phyloP scores from a whole-genome alignment of 2,113 vertebrate genomes.

The Anhinga rufa region DNA sequence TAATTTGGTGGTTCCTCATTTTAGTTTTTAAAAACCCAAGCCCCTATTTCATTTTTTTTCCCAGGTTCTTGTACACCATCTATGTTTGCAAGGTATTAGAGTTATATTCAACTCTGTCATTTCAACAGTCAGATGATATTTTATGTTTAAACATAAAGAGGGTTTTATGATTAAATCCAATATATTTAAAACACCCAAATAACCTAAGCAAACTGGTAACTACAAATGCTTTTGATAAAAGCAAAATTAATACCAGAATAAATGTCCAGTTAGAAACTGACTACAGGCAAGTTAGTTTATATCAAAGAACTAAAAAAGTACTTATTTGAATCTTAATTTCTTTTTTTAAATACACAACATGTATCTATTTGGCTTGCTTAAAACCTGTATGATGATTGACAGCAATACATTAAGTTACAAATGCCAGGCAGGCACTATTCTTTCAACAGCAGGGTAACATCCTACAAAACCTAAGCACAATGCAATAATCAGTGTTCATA shows the following conservation, averaged over 20 bases:
- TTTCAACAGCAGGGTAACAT: neutral
- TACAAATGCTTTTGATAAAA: neutral
- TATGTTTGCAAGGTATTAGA: neutral
- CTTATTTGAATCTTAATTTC: neutral
- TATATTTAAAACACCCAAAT: neutral
- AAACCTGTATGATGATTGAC: neutral
- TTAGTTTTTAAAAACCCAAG: neutral
- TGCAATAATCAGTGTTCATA: neutral
- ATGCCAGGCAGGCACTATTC: neutral
- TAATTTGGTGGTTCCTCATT: neutral
- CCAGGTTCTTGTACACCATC: neutral
- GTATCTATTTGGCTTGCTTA: neutral
- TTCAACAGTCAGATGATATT: neutral
- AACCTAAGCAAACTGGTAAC: neutral
- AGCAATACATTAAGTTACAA: neutral
- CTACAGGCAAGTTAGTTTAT: neutral
- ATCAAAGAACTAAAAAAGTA: neutral
- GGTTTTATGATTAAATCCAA: neutral
- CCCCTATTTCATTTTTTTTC: neutral
- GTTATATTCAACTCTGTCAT: neutral
- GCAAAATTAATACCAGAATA: neutral
- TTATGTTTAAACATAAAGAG: neutral
- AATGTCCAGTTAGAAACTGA: neutral
- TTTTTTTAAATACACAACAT: neutral
- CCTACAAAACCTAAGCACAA: neutral